Evolutionary conservation across 2,888 invertebrate species (phyloP), one percentile per base, ranked within the genome.

Genomic region (Callyntrura sp.): DNA sequence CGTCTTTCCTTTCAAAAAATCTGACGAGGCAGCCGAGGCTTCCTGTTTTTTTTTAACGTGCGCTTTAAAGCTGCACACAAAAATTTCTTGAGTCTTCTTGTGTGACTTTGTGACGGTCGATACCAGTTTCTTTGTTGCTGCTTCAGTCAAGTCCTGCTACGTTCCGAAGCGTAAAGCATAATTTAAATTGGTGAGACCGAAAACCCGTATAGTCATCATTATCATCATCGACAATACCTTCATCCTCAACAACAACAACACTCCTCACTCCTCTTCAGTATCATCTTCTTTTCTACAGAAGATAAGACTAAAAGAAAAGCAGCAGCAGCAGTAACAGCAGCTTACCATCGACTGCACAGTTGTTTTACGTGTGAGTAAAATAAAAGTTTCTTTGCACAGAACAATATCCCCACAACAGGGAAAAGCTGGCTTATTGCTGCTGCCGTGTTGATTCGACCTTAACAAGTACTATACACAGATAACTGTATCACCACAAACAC

Each of bases 401-500:
- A 23, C 45, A 76, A 76, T 23, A 70, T 17, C n/a, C n/a, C n/a
- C 45, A 48, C 48, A 76, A 23, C 20, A 51, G 51, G 55, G 28
- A 35, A 55, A 79, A 57, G 79, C 60, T n/a, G n/a, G n/a, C n/a
- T n/a, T n/a, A n/a, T n/a, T n/a, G n/a, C n/a, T n/a, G n/a, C n/a
- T 81, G 60, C 62, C 11, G 60, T 60, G 60, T 81, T 60, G 79
- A 79, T 60, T 62, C 62, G 81, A 81, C 81, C 81, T 81, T 81
- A 79, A 79, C 28, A 12, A 28, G 14, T 12, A 79, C 57, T 25
- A 78, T 57, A n/a, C 25, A 60, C 9, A 83, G 68, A 48, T 83
- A 83, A 83, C 83, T 83, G 83, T 83, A 83, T 68, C 65, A 45
- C n/a, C n/a, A n/a, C n/a, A n/a, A n/a, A n/a, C n/a, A n/a, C 43